phyloP scores from a whole-genome alignment of 1,140 invertebrate species.

The Pseudoatta argentina region DNA sequence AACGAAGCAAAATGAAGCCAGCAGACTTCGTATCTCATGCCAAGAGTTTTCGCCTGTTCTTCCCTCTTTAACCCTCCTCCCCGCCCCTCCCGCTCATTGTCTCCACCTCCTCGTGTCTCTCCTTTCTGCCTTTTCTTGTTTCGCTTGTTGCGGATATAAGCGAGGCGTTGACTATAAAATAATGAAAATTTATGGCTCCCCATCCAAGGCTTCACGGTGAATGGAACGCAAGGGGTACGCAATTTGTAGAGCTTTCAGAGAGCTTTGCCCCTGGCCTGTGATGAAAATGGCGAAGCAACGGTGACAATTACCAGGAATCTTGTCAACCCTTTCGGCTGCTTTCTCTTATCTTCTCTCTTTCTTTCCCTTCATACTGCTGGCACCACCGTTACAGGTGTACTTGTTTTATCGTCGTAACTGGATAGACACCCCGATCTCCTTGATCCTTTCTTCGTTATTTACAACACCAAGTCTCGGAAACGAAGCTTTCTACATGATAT shows the following conservation, averaged over 20 bases:
- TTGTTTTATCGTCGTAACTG: conserved; percentile 67
- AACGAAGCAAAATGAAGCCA: conserved; percentile 26
- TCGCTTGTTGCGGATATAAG: conserved; percentile 81
- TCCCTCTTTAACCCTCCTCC: not conserved
- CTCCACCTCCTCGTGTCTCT: conserved; percentile 24
- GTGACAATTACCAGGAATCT: conserved; percentile 79
- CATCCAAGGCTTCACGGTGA: conserved; percentile 67
- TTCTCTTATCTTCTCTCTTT: conserved; percentile 48
- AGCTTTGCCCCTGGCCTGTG: conserved; percentile 74
- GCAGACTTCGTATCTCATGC: conserved; percentile 37
- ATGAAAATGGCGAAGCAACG: conserved; percentile 75
- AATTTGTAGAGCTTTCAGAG: conserved; percentile 84
- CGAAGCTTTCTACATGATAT: conserved; percentile 36
- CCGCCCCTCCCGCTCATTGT: conserved; percentile 2
- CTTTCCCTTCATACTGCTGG: not conserved
- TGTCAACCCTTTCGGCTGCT: conserved; percentile 69
- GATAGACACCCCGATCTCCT: conserved; percentile 68
- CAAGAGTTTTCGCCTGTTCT: conserved; percentile 44
- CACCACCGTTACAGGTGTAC: conserved; percentile 68
- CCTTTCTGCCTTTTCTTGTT: conserved; percentile 65
- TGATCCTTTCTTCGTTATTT: conserved; percentile 47
- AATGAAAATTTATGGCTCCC: conserved; percentile 84
- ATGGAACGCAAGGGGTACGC: conserved; percentile 76
- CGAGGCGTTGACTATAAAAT: conserved; percentile 84
- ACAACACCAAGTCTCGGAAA: conserved; percentile 44